These are phyloP conservation scores for Seira ritae DNA, from an alignment of 2,888 invertebrate species.

Conservation along the genomic window DNA sequence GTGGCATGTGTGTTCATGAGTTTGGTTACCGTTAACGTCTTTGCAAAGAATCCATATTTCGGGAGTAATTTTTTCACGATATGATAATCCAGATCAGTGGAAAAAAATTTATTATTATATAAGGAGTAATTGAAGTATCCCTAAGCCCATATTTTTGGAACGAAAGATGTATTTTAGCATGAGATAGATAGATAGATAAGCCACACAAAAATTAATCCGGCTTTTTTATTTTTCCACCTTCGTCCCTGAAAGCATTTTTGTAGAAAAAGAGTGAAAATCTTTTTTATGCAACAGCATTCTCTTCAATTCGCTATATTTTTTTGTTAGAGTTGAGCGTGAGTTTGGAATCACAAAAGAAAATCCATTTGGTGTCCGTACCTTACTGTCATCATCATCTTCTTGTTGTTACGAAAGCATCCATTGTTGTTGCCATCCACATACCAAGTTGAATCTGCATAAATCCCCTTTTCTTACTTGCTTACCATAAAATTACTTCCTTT, in stretches of 20 bases:
- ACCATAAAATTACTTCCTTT: constrained; percentile 3
- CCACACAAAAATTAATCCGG: too few species aligned
- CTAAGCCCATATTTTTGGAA: too few species aligned
- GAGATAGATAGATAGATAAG: too few species aligned
- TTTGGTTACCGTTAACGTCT: too few species aligned
- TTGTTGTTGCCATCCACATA: not conserved
- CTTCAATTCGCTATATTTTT: not conserved
- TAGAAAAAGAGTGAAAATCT: not conserved
- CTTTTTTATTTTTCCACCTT: too few species aligned
- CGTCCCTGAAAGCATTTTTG: not conserved
- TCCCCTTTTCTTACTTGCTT: not conserved
- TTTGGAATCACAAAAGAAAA: constrained; percentile 11
- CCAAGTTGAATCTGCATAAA: constrained; percentile 3
- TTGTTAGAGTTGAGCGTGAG: not conserved
- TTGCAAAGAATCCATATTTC: too few species aligned
- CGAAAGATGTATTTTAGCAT: too few species aligned
- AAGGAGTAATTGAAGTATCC: too few species aligned
- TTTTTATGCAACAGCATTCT: not conserved
- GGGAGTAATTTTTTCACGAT: too few species aligned
- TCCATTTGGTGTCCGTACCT: constrained; percentile 4
- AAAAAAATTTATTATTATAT: too few species aligned
- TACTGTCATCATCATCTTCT: not conserved
- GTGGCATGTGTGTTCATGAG: too few species aligned
- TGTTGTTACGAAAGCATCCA: constrained; percentile 5
- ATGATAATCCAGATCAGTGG: too few species aligned